A percentile compares a stretch with the other conserved stretches of the same genome.
Evolutionary conservation across 2,113 vertebrate genomes (phyloP).

Genomic region (Sphaerodactylus townsendi): DNA sequence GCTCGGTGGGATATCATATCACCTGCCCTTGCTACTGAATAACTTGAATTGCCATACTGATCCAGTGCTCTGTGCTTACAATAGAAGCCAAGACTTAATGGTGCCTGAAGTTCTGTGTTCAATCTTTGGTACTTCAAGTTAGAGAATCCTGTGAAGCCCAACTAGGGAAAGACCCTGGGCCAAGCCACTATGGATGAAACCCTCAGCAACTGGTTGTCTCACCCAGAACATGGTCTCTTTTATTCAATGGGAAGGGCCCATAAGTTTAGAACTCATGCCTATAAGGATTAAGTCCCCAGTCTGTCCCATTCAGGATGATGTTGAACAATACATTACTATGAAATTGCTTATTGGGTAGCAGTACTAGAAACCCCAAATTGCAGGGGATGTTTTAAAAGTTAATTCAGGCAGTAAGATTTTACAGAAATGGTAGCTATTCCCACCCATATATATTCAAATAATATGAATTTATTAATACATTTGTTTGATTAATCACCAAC

Average conservation of each 20-base stretch:
- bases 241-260: neutral
- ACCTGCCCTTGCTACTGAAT: neutral
- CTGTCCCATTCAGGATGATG: neutral
- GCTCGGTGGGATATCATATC: neutral
- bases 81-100: neutral
- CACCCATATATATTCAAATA: too few species aligned
- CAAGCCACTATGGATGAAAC: neutral
- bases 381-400: neutral
- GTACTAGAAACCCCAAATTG: neutral
- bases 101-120: neutral
- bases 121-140: too few species aligned
- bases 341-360: neutral
- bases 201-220: neutral
- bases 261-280: neutral
- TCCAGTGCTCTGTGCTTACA: neutral
- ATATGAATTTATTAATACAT: neutral
- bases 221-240: neutral
- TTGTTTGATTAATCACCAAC: neutral
- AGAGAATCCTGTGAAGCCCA: too few species aligned
- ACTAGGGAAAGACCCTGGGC: too few species aligned
- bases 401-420: neutral
- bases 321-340: neutral
- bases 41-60: neutral
- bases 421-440: too few species aligned
- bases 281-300: neutral